Conservation (phyloP, 2,888 invertebrate species). For the Drosophila subquinaria region DNA sequence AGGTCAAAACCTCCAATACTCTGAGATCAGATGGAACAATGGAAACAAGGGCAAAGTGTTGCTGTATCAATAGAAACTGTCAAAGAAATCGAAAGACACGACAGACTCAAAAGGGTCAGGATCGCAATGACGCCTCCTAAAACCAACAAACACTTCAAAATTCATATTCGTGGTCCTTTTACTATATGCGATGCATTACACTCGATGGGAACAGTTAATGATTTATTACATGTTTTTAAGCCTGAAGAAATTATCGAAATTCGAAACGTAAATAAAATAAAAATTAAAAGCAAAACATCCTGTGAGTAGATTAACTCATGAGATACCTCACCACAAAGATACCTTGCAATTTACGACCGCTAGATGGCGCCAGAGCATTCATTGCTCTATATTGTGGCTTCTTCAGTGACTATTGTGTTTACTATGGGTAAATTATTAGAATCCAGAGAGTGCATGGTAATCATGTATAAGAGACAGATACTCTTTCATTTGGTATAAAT, state of each 20-base stretch:
- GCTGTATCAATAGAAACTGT: slow-evolving; percentile 5
- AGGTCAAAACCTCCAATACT: neutral
- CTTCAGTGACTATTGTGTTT: no score
- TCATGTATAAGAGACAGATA: no score
- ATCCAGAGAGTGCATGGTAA: no score
- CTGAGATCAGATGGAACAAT: neutral
- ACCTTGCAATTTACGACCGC: no score
- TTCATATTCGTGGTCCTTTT: neutral
- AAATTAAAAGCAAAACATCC: neutral
- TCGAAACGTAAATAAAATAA: slow-evolving; percentile 23
- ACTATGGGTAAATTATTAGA: no score
- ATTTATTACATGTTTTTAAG: slow-evolving; percentile 15
- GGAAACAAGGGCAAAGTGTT: neutral
- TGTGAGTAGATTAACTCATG: no score
- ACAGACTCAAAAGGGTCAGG: neutral
- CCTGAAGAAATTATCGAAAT: slow-evolving; percentile 29
- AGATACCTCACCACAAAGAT: no score
- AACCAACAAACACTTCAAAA: neutral
- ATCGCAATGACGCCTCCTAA: neutral
- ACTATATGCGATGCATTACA: neutral
- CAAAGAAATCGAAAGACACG: neutral
- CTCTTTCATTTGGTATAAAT: neutral
- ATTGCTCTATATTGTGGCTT: no score
- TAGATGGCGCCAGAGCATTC: no score
- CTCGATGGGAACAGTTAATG: slow-evolving; percentile 19